Evolutionary conservation across 2,797 vertebrate species (phyloP).

Genomic region (Graptemys geographica): DNA sequence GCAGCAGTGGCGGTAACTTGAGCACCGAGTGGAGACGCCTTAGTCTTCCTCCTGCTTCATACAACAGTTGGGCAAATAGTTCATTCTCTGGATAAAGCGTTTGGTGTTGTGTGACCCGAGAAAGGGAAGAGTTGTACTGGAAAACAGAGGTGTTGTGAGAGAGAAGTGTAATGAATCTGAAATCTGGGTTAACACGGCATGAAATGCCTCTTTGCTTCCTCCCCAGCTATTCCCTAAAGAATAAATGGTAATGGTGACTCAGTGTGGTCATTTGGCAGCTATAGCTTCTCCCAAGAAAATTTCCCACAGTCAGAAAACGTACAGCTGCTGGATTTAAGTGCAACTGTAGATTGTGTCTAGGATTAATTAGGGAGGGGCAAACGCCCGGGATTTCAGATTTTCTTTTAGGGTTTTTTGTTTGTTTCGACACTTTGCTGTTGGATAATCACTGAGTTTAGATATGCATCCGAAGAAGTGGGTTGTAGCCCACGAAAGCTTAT

Average conservation of each 20-base stretch:
- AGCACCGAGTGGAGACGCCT: not conserved
- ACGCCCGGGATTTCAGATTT: not conserved
- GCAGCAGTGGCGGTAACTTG: not conserved
- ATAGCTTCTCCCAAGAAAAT: not conserved
- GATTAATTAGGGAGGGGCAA: slow-evolving; percentile 12
- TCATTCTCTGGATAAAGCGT: not conserved
- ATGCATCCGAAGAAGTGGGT: no score
- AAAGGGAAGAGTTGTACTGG: not conserved
- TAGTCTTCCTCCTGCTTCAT: not conserved
- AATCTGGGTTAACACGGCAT: not conserved
- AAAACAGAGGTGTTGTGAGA: not conserved
- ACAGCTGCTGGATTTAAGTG: not conserved
- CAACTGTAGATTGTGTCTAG: not conserved
- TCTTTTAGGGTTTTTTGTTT: not conserved
- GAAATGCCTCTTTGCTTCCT: not conserved
- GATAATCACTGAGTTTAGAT: not conserved
- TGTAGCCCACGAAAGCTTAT: no score
- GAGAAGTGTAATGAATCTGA: not conserved
- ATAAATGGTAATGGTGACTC: not conserved
- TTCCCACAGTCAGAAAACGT: not conserved
- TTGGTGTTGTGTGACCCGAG: not conserved
- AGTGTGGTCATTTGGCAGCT: not conserved
- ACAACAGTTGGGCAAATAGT: not conserved
- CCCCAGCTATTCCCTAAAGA: not conserved
- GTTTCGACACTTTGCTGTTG: not conserved